phyloP scores from a whole-genome alignment of 2,113 vertebrate species.

The Geococcyx californianus region DNA sequence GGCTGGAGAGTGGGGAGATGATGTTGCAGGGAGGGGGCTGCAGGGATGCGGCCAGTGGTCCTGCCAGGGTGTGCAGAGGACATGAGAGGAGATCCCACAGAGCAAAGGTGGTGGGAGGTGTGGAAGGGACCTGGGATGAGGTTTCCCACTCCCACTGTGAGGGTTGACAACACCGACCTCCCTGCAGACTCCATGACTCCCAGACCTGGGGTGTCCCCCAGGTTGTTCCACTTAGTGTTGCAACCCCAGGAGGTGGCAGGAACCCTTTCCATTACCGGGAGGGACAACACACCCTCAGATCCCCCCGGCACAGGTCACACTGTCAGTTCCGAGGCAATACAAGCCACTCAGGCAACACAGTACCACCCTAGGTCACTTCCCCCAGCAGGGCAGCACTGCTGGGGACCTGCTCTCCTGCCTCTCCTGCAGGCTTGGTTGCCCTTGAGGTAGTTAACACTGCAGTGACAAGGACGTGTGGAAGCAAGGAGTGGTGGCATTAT shows the following conservation, averaged over 20 bases:
- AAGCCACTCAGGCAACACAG: not conserved
- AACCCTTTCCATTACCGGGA: not conserved
- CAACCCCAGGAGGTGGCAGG: not conserved
- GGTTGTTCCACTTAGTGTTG: not conserved
- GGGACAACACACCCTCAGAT: not conserved
- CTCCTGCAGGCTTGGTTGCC: not conserved
- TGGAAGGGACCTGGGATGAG: not conserved
- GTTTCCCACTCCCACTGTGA: not conserved
- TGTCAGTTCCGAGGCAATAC: not conserved
- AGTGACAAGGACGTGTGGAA: not conserved
- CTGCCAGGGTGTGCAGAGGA: not conserved
- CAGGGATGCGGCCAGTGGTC: not conserved
- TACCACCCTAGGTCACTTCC: not conserved
- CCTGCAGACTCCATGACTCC: rapidly evolving
- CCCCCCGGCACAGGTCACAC: too few species aligned
- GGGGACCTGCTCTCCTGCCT: not conserved
- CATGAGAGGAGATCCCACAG: not conserved
- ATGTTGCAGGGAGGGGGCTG: not conserved
- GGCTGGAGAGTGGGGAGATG: not conserved
- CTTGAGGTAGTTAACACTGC: rapidly evolving
- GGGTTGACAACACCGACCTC: not conserved
- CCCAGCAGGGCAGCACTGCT: not conserved
- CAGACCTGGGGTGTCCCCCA: not conserved
- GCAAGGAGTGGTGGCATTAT: not conserved
- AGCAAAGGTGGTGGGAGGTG: not conserved